phyloP scores from a whole-genome alignment of 2,888 invertebrate species.

The Campaea margaritaria region DNA sequence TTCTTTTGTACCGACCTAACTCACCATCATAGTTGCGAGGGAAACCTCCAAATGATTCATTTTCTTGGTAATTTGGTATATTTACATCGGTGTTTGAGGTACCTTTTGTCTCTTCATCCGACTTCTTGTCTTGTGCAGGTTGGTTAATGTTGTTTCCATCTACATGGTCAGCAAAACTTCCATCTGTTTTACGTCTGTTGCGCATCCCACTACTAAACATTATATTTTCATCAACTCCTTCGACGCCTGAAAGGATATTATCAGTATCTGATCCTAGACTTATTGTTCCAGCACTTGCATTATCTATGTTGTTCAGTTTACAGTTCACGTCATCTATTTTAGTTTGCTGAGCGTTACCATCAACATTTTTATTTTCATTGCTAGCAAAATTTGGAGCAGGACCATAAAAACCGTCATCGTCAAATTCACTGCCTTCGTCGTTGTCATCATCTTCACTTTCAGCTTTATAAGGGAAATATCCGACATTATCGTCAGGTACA shows the following conservation, averaged over 20 bases:
- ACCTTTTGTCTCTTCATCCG: slow-evolving; percentile 50
- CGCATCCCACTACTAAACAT: slow-evolving; percentile 65
- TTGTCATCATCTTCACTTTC: slow-evolving; percentile 77
- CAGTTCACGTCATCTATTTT: slow-evolving; percentile 22
- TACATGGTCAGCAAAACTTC: slow-evolving; percentile 33
- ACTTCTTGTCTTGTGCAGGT: slow-evolving; percentile 41
- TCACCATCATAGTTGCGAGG: slow-evolving; percentile 66
- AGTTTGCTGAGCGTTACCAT: slow-evolving; percentile 37
- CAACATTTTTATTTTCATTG: slow-evolving; percentile 48
- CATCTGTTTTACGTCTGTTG: slow-evolving; percentile 56
- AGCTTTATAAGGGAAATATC: slow-evolving; percentile 67
- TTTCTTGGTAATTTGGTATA: slow-evolving; percentile 62
- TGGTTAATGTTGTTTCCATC: slow-evolving; percentile 41
- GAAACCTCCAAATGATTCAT: slow-evolving; percentile 68
- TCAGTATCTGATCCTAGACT: slow-evolving; percentile 74
- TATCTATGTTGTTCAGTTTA: slow-evolving; percentile 25
- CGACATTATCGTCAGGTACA: slow-evolving; percentile 67
- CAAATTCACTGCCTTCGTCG: slow-evolving; percentile 80
- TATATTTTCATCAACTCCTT: slow-evolving; percentile 74
- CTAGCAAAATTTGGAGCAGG: slow-evolving; percentile 61
- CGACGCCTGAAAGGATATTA: slow-evolving; percentile 67
- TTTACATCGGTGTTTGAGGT: slow-evolving; percentile 52
- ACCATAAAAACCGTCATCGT: slow-evolving; percentile 80
- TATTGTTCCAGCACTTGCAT: slow-evolving; percentile 45
- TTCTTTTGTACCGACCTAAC: slow-evolving; percentile 70